Evolutionary conservation across 2,888 invertebrate species (phyloP), one percentile per base, ranked within the genome.

Genomic region (Gari tellinella): DNA sequence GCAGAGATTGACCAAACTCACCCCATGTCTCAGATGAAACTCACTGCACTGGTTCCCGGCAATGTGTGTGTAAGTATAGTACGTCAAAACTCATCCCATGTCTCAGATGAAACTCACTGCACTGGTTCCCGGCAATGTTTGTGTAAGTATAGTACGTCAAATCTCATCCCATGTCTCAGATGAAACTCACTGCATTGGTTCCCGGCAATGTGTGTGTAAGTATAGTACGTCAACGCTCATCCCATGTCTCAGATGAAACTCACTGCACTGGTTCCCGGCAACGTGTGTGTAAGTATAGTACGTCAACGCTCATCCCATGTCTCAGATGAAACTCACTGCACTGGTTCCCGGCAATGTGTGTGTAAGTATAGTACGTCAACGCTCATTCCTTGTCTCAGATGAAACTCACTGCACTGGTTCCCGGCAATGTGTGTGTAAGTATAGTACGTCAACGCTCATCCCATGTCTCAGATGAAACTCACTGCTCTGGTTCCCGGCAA

Each of bases 161-260:
- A 0, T 56, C 83, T 12, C 87, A 88, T 55, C 92, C 83, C 0
- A 88, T 88, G 88, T 72, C 87, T 19, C 91, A 91, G 63, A 57
- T 89, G 2, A 92, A 92, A 77, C 70, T 91, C 2, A 91, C 92
- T 3, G 92, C 92, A 0, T 67, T 92, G 2, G 82, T 92, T 40
- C 88, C 92, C 0, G 90, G 31, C 31, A 31, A 31, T 31, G 31
- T 31, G 5, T 31, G 31, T 10, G 31, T 31, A 31, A 31, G 31
- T 31, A 31, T 31, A 31, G 10, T 7, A 31, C 31, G 31, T 7
- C 31, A 65, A 78, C 0, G 57, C 83, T 12, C 87, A 88, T 55
- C 92, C 83, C 0, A 88, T 88, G 88, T 72, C 87, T 19, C 91
- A 91, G 63, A 57, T 89, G 2, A 92, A 92, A 77, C 70, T 91